phyloP scores from a whole-genome alignment of 2,797 vertebrate genomes.

The Poeciliopsis infans region DNA sequence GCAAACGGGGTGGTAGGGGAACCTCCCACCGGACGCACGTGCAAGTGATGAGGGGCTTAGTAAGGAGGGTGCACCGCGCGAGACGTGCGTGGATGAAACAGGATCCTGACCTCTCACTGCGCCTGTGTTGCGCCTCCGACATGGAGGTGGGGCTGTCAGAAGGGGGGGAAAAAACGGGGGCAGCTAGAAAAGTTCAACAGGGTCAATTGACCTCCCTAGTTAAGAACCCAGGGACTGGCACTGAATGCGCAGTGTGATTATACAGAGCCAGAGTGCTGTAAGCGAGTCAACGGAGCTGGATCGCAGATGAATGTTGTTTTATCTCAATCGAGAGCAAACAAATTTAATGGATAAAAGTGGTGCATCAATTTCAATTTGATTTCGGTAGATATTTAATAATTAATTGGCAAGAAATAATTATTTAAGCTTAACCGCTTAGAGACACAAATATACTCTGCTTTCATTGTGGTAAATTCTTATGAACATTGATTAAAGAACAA shows the following conservation, averaged over 20 bases:
- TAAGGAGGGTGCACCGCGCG: conserved; percentile 65
- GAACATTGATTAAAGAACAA: neutral
- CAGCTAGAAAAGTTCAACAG: neutral
- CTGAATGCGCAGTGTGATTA: neutral
- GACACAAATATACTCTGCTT: neutral
- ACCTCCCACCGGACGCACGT: conserved; percentile 78
- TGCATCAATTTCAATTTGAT: neutral
- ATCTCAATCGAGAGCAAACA: neutral
- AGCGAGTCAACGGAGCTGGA: neutral
- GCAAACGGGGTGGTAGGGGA: conserved; percentile 71
- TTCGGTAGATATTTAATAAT: neutral
- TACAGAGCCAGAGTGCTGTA: neutral
- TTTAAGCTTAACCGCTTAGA: neutral
- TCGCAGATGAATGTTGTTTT: neutral
- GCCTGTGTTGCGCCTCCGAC: conserved; percentile 4
- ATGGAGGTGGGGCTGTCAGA: neutral
- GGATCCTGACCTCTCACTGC: conserved; percentile 28
- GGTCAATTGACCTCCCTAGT: conserved; percentile 10
- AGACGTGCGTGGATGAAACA: conserved; percentile 38
- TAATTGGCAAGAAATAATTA: neutral
- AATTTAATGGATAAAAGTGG: neutral
- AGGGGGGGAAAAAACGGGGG: neutral
- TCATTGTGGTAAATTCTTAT: neutral
- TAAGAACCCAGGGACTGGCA: neutral
- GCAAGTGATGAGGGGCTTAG: conserved; percentile 52